A percentile compares a stretch with the other conserved stretches of the same genome.
phyloP scores from a whole-genome alignment of 2,113 vertebrate species.

The Rhynchomys soricoides region DNA sequence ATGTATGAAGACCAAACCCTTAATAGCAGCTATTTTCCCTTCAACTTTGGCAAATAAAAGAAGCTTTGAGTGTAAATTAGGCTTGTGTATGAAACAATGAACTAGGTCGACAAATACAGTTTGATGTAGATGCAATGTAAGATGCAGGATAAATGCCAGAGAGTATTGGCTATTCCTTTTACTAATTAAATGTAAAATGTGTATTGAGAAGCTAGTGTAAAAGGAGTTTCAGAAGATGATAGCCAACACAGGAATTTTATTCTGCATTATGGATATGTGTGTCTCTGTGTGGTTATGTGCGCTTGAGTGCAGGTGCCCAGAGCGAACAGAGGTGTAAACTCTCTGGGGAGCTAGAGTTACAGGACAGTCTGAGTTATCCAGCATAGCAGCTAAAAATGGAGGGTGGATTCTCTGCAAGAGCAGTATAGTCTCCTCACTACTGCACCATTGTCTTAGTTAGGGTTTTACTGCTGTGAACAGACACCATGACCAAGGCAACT shows the following conservation, averaged over 20 bases:
- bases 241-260: neutral
- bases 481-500: no score
- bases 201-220: neutral
- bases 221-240: neutral
- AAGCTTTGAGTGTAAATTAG: conserved; percentile 70
- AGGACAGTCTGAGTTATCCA: neutral
- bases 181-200: neutral
- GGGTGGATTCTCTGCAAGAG: neutral
- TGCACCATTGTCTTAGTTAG: no score
- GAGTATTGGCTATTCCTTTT: neutral
- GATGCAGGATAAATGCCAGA: conserved; percentile 21
- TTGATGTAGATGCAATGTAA: conserved; percentile 5
- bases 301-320: neutral
- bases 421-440: neutral
- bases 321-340: neutral
- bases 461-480: no score
- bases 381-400: neutral
- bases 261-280: neutral
- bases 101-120: conserved; percentile 51
- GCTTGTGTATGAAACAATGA: conserved; percentile 44
- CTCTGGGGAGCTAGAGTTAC: no score
- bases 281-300: no score
- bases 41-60: conserved; percentile 59
- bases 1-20: conserved; percentile 57
- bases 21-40: conserved; percentile 64